Evolutionary conservation across 2,888 invertebrate genomes (phyloP).

Genomic region (Synanthedon andrenaeformis): DNA sequence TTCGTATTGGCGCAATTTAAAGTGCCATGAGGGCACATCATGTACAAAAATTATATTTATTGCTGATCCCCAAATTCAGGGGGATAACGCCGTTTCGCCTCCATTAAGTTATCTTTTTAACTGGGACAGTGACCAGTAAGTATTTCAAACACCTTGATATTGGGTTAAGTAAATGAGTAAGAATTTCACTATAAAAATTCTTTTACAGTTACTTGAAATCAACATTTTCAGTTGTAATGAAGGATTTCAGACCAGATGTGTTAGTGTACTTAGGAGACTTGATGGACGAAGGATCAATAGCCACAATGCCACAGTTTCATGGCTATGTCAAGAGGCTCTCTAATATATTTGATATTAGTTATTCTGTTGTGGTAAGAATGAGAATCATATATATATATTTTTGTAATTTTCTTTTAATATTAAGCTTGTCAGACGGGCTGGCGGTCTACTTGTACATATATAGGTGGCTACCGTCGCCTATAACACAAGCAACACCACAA

Average conservation of each 20-base stretch:
- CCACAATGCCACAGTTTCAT: conserved; percentile 77
- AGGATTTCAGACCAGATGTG: conserved; percentile 82
- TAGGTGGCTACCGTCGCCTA: neutral
- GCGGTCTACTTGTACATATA: too few relatives aligned
- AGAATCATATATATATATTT: neutral
- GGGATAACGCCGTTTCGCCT: conserved; percentile 78
- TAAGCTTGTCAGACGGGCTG: neutral
- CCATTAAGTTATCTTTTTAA: conserved; percentile 78
- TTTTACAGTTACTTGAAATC: conserved; percentile 79
- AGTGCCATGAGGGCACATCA: conserved; percentile 51
- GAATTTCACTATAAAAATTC: neutral
- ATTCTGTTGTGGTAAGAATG: conserved; percentile 33
- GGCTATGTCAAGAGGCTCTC: conserved; percentile 80
- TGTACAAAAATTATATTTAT: conserved; percentile 79
- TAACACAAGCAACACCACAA: too few relatives aligned
- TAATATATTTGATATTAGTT: conserved; percentile 40
- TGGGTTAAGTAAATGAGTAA: neutral
- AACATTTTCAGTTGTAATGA: conserved; percentile 80
- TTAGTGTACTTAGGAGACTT: conserved; percentile 93
- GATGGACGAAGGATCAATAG: conserved; percentile 92
- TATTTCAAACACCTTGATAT: neutral
- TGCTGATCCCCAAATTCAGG: conserved; percentile 94
- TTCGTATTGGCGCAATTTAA: conserved; percentile 48
- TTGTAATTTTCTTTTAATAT: neutral
- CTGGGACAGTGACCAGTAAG: conserved; percentile 91